Percentiles rank a stretch among this genome's conserved stretches.
phyloP scores from a whole-genome alignment of 1,140 invertebrate genomes.

The Drosophila sproati region DNA sequence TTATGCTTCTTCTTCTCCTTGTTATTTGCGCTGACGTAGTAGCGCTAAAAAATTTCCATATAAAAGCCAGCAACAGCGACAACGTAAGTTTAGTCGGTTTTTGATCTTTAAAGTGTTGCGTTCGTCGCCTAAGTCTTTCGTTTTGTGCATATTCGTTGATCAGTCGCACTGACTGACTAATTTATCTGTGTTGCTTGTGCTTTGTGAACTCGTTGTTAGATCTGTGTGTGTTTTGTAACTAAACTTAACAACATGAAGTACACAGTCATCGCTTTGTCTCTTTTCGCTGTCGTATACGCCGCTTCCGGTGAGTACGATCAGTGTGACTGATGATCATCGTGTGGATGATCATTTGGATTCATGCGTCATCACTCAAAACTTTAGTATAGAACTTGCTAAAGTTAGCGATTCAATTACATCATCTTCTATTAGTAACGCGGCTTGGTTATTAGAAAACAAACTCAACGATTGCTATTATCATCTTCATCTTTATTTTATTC shows the following conservation, averaged over 20 bases:
- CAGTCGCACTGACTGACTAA: constrained; percentile 18
- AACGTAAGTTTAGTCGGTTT: constrained; percentile 68
- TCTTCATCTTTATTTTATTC: constrained; percentile 14
- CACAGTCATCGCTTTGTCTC: constrained; percentile 58
- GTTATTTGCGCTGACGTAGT: constrained; percentile 64
- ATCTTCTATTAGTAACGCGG: constrained; percentile 34
- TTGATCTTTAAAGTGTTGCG: constrained; percentile 48
- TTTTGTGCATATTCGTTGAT: constrained; percentile 24
- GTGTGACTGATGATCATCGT: not conserved
- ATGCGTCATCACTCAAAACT: constrained; percentile 32
- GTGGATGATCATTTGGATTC: constrained; percentile 5
- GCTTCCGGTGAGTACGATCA: constrained; percentile 65
- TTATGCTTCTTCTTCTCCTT: constrained; percentile 44
- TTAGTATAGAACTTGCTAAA: constrained; percentile 13
- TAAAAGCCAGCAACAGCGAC: constrained; percentile 55
- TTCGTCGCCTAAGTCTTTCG: constrained; percentile 61
- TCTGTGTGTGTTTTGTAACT: constrained; percentile 5
- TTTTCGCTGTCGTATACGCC: constrained; percentile 44
- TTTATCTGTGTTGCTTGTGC: constrained; percentile 13
- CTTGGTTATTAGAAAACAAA: constrained; percentile 39
- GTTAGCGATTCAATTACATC: constrained; percentile 39
- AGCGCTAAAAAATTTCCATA: constrained; percentile 72
- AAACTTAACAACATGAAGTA: constrained; percentile 58
- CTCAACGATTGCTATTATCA: constrained; percentile 37
- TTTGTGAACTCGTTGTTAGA: constrained; percentile 30